Percentiles rank a stretch among this genome's conserved stretches.
Conservation (phyloP, 1,140 invertebrate genomes). For the Andrena cerasifolii region DNA sequence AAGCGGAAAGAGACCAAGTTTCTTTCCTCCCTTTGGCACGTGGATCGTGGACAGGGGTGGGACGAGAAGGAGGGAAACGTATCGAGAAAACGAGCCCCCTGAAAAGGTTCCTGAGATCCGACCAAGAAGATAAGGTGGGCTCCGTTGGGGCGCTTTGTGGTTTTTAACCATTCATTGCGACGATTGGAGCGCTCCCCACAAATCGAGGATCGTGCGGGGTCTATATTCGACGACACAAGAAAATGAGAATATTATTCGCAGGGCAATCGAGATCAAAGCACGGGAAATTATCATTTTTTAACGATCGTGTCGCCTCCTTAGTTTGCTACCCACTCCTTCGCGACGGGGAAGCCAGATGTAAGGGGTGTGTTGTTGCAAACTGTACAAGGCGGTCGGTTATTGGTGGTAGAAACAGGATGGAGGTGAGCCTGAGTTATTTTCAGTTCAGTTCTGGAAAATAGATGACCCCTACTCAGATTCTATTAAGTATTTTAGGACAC, state of each 20-base stretch:
- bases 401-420: too few species aligned
- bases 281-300: conserved; percentile 10
- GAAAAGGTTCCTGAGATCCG: conserved; percentile 49
- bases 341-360: neutral
- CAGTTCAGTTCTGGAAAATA: too few species aligned
- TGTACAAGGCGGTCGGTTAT: too few species aligned
- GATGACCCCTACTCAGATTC: too few species aligned
- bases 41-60: neutral
- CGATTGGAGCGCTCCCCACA: conserved; percentile 18
- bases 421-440: too few species aligned
- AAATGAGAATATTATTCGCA: conserved; percentile 38
- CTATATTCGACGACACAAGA: conserved; percentile 8
- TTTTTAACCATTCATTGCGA: conserved; percentile 62
- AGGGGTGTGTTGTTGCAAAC: neutral
- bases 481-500: too few species aligned
- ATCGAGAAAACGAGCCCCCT: conserved; percentile 57
- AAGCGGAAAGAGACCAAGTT: conserved; percentile 1
- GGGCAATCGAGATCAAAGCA: conserved; percentile 39
- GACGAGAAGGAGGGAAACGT: conserved; percentile 34
- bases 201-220: conserved; percentile 41
- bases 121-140: conserved; percentile 42
- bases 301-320: neutral
- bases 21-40: conserved; percentile 1
- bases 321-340: neutral
- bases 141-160: conserved; percentile 60